Conservation (phyloP, 2,797 vertebrate species). For the Dipus sagitta region DNA sequence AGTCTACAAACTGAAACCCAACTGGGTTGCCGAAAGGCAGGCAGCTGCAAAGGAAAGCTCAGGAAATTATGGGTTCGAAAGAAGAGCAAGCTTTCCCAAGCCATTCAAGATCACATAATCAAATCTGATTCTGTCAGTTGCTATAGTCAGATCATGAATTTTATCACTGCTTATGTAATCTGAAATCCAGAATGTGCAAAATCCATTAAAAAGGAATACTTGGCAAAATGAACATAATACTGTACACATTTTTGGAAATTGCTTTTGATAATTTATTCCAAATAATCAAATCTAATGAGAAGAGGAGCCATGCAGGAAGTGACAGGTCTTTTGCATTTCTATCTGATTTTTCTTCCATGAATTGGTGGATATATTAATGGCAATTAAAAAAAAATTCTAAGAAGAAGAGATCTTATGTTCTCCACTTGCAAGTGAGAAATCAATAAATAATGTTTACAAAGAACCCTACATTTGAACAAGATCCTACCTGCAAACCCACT, state of each 20-base stretch:
- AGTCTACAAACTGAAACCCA: slow-evolving; percentile 73
- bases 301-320: slow-evolving; percentile 68
- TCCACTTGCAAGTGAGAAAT: slow-evolving; percentile 55
- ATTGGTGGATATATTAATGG: slow-evolving; percentile 67
- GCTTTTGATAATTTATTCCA: slow-evolving; percentile 79
- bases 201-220: slow-evolving; percentile 82
- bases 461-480: slow-evolving; percentile 22
- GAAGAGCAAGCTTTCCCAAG: slow-evolving; percentile 79
- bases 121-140: slow-evolving; percentile 80
- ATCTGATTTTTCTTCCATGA: slow-evolving; percentile 72
- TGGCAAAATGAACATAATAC: slow-evolving; percentile 80
- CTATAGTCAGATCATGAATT: slow-evolving; percentile 77
- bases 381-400: slow-evolving; percentile 2
- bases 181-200: slow-evolving; percentile 75
- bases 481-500: background rate
- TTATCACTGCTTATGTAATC: slow-evolving; percentile 81
- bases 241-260: slow-evolving; percentile 79
- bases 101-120: slow-evolving; percentile 79
- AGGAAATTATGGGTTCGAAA: slow-evolving; percentile 74
- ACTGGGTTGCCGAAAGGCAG: slow-evolving; percentile 66
- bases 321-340: slow-evolving; percentile 42
- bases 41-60: slow-evolving; percentile 81
- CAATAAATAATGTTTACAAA: slow-evolving; percentile 42
- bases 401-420: slow-evolving; percentile 37
- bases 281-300: slow-evolving; percentile 77